Conservation (phyloP, 1,140 invertebrate species). For the Pachypeltis micranthus region DNA sequence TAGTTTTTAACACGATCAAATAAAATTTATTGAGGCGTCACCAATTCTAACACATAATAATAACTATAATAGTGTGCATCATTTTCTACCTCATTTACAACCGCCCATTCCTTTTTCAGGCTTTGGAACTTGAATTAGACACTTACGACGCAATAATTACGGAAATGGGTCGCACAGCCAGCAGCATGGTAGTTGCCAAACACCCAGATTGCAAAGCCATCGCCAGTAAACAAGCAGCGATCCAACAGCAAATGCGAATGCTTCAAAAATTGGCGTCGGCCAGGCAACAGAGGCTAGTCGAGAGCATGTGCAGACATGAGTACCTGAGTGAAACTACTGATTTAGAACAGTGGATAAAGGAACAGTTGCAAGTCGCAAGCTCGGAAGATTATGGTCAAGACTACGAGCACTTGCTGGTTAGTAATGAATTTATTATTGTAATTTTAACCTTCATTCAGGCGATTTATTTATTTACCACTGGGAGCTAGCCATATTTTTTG, state of each 20-base stretch:
- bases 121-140: constrained; percentile 82
- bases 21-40: too few species aligned
- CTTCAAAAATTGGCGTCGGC: constrained; percentile 68
- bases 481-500: too few species aligned
- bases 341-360: constrained; percentile 86
- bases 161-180: constrained; percentile 81
- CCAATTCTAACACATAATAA: too few species aligned
- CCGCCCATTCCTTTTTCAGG: too few species aligned
- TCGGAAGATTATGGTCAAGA: constrained; percentile 95
- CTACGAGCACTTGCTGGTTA: constrained; percentile 84
- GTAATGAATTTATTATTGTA: constrained; percentile 24
- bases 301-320: constrained; percentile 79
- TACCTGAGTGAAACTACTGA: constrained; percentile 85
- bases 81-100: too few species aligned
- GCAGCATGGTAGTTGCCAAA: constrained; percentile 58
- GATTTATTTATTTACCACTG: too few species aligned
- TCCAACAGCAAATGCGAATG: constrained; percentile 65
- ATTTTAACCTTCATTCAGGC: too few species aligned
- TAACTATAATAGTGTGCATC: too few species aligned
- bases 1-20: too few species aligned
- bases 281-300: constrained; percentile 73
- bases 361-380: constrained; percentile 78
- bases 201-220: constrained; percentile 73
- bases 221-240: constrained; percentile 59
- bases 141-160: constrained; percentile 84